phyloP scores from a whole-genome alignment of 2,888 invertebrate genomes.

The Ophioninae sp. region DNA sequence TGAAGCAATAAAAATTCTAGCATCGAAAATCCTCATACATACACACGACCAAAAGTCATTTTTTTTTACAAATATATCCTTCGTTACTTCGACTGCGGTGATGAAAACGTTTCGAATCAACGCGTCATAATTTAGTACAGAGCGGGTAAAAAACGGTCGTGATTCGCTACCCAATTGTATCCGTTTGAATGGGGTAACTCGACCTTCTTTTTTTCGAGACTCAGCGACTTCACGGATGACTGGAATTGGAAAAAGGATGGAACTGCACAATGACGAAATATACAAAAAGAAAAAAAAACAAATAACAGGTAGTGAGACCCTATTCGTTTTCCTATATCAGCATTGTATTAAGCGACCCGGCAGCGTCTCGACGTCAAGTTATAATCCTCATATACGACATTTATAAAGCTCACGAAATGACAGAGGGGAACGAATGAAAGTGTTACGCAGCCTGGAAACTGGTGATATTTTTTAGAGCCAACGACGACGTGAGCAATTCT shows the following conservation, averaged over 20 bases:
- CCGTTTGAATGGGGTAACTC: conserved; percentile 51
- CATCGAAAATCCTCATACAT: conserved; percentile 55
- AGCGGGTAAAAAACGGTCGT: conserved; percentile 69
- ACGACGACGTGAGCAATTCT: conserved; percentile 51
- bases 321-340: neutral
- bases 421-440: conserved; percentile 54
- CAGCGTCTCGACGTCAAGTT: too few species aligned
- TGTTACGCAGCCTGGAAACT: conserved; percentile 61
- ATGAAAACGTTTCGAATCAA: conserved; percentile 69
- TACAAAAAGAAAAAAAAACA: conserved; percentile 19
- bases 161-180: conserved; percentile 67
- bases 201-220: conserved; percentile 52
- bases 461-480: conserved; percentile 51
- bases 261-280: conserved; percentile 32
- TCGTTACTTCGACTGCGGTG: conserved; percentile 40
- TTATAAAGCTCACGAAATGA: conserved; percentile 16
- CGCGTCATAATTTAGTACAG: conserved; percentile 74
- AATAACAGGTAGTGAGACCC: conserved; percentile 27
- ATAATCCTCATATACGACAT: conserved; percentile 13
- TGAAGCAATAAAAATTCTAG: conserved; percentile 63
- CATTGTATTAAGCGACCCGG: neutral
- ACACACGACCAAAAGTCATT: neutral
- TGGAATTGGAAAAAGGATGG: conserved; percentile 24
- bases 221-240: conserved; percentile 40
- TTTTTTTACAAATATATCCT: conserved; percentile 8